Percentiles rank a stretch among this genome's conserved stretches.
phyloP scores from a whole-genome alignment of 2,888 invertebrate genomes.

The Erebia aethiops region DNA sequence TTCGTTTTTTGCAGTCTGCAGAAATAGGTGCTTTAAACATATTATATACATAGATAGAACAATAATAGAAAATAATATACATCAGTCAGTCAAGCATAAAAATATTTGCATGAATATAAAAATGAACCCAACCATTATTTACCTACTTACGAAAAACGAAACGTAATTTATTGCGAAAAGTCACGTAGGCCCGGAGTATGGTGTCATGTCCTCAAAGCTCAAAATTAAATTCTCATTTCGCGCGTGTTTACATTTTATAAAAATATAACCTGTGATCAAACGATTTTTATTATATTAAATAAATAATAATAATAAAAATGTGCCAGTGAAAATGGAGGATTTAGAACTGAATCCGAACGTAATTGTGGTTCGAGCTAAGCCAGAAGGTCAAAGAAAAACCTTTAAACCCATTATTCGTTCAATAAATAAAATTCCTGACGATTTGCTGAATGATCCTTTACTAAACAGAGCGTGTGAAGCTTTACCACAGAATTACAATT shows the following conservation, averaged over 20 bases:
- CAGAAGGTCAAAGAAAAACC: constrained; percentile 87
- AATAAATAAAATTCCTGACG: constrained; percentile 91
- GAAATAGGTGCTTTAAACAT: no score
- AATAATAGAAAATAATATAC: no score
- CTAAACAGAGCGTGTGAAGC: constrained; percentile 88
- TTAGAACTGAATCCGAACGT: constrained; percentile 66
- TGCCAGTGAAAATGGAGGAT: constrained; percentile 60
- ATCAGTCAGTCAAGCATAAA: no score
- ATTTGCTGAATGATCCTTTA: constrained; percentile 88
- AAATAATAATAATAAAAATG: constrained; percentile 16
- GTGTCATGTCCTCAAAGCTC: constrained; percentile 29
- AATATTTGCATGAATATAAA: no score
- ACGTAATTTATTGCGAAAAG: constrained; percentile 55
- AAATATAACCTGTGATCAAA: constrained; percentile 51
- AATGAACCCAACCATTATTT: not conserved
- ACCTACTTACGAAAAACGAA: constrained; percentile 29
- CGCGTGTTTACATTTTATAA: constrained; percentile 63
- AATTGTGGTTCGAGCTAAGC: constrained; percentile 90
- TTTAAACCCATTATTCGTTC: constrained; percentile 88
- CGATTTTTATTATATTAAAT: not conserved
- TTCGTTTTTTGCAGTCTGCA: no score
- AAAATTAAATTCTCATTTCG: constrained; percentile 51
- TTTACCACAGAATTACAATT: constrained; percentile 97
- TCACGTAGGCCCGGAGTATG: constrained; percentile 64
- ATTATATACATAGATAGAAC: no score